These are phyloP conservation scores for Pempheris klunzingeri DNA, from an alignment of 2,797 vertebrate genomes.

Conservation along the genomic window DNA sequence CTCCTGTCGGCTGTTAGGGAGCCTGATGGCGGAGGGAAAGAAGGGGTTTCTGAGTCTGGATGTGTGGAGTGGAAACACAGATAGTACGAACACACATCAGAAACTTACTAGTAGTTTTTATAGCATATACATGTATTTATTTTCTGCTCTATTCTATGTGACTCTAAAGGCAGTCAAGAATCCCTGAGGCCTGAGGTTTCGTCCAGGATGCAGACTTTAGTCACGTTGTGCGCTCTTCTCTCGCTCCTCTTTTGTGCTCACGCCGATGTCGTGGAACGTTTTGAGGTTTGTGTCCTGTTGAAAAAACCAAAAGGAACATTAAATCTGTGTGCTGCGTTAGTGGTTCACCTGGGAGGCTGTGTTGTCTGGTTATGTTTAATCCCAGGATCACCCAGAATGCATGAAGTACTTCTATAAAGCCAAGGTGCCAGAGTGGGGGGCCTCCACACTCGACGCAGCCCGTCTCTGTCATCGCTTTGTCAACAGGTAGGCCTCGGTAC, in stretches of 20 bases:
- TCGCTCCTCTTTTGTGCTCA: constrained; percentile 47
- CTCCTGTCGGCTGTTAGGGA: too few species aligned
- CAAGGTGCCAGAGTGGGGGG: constrained; percentile 78
- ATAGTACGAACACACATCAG: background rate
- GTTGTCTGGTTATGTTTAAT: background rate
- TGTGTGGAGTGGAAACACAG: constrained; percentile 59
- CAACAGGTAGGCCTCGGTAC: constrained; percentile 67
- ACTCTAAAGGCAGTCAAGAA: background rate
- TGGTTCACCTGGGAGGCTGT: background rate
- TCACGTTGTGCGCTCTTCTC: constrained; percentile 41
- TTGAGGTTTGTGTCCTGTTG: constrained; percentile 67
- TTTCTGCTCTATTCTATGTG: background rate
- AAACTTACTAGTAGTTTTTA: background rate
- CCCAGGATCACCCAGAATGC: constrained; percentile 76
- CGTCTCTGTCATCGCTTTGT: constrained; percentile 81
- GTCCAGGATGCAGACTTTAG: constrained; percentile 56
- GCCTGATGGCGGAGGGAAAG: too few species aligned
- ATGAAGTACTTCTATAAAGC: constrained; percentile 79
- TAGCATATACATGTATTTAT: background rate
- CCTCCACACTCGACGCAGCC: constrained; percentile 47
- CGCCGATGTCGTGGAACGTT: constrained; percentile 74
- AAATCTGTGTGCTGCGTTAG: background rate
- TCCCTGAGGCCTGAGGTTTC: background rate
- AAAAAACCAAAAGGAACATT: background rate
- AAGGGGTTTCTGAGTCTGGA: too few species aligned